phyloP scores from a whole-genome alignment of 2,797 vertebrate species.

The Gymnodraco acuticeps region DNA sequence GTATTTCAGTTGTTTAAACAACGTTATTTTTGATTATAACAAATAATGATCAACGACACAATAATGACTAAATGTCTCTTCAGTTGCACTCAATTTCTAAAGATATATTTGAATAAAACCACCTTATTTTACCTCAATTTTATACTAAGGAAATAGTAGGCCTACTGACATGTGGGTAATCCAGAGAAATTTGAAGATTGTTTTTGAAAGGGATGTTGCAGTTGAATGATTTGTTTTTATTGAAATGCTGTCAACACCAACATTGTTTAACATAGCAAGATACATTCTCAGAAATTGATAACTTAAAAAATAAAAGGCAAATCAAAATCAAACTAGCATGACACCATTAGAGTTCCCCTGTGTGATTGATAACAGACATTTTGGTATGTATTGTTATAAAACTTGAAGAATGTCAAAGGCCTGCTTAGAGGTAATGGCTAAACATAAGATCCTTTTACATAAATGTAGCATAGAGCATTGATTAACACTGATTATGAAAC shows the following conservation, averaged over 20 bases:
- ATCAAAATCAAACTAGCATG: background rate
- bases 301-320: background rate
- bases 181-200: background rate
- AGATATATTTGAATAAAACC: background rate
- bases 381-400: background rate
- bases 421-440: slow-evolving; percentile 1
- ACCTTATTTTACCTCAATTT: background rate
- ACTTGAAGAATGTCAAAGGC: background rate
- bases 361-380: background rate
- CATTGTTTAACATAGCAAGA: background rate
- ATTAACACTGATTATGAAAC: slow-evolving; percentile 23
- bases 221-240: background rate
- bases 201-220: background rate
- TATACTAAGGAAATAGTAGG: background rate
- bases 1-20: background rate
- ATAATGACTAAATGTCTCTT: background rate
- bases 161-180: background rate
- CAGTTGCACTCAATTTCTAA: background rate
- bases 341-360: background rate
- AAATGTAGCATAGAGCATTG: background rate
- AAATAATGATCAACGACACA: background rate
- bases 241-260: background rate
- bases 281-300: background rate
- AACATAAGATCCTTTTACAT: background rate
- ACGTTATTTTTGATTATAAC: background rate